Base-by-base conservation (phyloP, 2,113 vertebrate genomes). In the Myotis brandtii region DNA sequence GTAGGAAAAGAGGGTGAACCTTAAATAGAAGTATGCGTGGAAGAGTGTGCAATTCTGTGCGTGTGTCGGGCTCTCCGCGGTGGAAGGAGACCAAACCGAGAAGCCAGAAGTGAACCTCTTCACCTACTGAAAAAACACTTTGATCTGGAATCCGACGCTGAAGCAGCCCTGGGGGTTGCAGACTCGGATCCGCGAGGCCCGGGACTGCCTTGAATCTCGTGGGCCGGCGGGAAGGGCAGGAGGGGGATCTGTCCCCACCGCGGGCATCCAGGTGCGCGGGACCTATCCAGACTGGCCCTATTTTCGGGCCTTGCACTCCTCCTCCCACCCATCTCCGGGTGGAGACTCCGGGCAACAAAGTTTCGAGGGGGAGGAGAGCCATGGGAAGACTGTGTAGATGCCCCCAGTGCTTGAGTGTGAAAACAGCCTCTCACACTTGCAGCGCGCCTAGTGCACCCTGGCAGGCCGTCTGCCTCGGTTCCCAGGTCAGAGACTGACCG, bases 401-500 rank as follows among this genome's bases (percentile, higher is more conserved):
- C 37, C 54, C 46, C 73, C 67, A 46, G 16, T 25, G 25, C 96
- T 52, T 43, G 25, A 72, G 77, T 52, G 25, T 14, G 59, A 34
- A 94, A 81, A 54, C 92, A 34, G 48, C 32, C 70, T 54, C 70
- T 62, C 97, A 40, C 79, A 9, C 43, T 46, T 43, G 40, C 77
- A 14, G n/a, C 30, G 82, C 90, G 34, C 92, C 90, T 76, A 12
- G 94, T 46, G n/a, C 87, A 34, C 67, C 70, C 43, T 62, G 21
- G 91, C 87, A 56, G 85, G 62, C 59, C 34, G 40, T 52, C 69
- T 2, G 70, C 93, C 86, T 84, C 40, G 9, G 87, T 64, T 94
- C 88, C 46, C 56, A 6, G 50, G 64, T 34, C 79, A 16, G 95
- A 83, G 43, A 80, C 88, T 89, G 97, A 97, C 97, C 93, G 96